Evolutionary conservation across 2,113 vertebrate genomes (phyloP), one percentile per base, ranked within the genome.

Genomic region (Dipodomys stephensi): DNA sequence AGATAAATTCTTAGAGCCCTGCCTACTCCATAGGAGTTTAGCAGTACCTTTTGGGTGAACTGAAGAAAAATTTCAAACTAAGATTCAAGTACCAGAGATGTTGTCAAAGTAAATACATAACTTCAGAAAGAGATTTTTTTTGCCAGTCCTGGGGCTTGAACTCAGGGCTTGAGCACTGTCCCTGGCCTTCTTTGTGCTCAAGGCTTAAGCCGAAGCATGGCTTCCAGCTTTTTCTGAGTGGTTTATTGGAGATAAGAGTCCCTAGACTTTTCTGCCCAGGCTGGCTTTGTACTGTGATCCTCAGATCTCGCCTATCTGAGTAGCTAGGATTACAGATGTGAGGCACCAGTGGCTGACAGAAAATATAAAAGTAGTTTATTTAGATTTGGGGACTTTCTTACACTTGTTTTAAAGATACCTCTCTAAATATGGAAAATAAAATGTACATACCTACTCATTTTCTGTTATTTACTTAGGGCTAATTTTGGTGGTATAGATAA

Each of bases 61-160:
- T 35, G 64, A 87, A 76, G 71, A 57, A 65, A 62, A 30, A 30
- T n/a, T 87, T 76, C 73, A 79, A 73, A 96, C 64, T 78, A 67
- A 76, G 64, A 62, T 25, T 62, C 6, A 72, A 81, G 64, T 22
- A 8, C 19, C 19, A 89, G 16, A 32, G 88, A 35, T 2, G 2
- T 20, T 77, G 23, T 65, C 44, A 87, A 81, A 62, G 77, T 76
- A 78, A 76, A 16, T 23, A 0, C 20, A 8, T 32, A 28, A 28
- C 20, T 16, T 68, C 30, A 16, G 19, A 25, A 76, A 23, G 23
- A 27, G 8, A 71, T 60, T 68, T 22, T 71, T 74, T 44, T 49
- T 49, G 49, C 49, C 12, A 49, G 49, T 49, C 49, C 49, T 49
- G 49, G 49, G 49, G 12, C 49, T 49, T 49, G 49, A 49, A 49